Conservation (phyloP, 1,140 invertebrate species). For the Drosophila sulfurigaster region DNA sequence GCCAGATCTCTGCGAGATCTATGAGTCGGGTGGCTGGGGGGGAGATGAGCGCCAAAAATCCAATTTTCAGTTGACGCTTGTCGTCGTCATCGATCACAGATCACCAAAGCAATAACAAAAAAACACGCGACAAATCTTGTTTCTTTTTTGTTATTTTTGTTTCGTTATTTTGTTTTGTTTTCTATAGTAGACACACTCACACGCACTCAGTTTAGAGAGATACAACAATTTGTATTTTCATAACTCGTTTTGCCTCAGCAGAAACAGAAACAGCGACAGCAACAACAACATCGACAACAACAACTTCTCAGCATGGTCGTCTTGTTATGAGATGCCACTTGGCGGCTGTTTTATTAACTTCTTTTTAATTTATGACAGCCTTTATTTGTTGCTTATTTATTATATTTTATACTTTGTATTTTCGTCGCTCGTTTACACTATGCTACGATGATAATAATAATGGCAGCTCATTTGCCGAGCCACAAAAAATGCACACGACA, state of each 20-base stretch:
- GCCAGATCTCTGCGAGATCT: conserved; percentile 8
- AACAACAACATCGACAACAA: conserved; percentile 15
- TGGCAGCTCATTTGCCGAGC: conserved; percentile 28
- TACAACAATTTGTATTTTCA: conserved; percentile 82
- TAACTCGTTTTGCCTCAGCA: conserved; percentile 70
- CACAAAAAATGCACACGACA: conserved; percentile 8
- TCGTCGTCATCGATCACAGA: conserved; percentile 74
- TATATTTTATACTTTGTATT: conserved; percentile 34
- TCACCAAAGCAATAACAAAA: conserved; percentile 40
- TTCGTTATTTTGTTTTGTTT: conserved; percentile 23
- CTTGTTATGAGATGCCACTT: conserved; percentile 65
- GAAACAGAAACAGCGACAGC: conserved; percentile 1
- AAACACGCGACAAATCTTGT: conserved; percentile 57
- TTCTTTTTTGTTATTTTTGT: conserved; percentile 35
- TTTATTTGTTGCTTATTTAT: conserved; percentile 49
- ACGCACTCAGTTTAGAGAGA: conserved; percentile 43
- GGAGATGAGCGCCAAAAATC: conserved; percentile 56
- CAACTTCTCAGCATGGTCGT: background rate
- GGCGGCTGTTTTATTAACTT: conserved; percentile 65
- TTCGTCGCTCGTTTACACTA: conserved; percentile 22
- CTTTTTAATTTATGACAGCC: conserved; percentile 60
- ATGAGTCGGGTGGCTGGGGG: background rate
- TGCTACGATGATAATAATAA: conserved; percentile 14
- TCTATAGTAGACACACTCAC: conserved; percentile 72
- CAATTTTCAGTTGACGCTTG: conserved; percentile 74